A percentile compares a stretch with the other conserved stretches of the same genome.
These are phyloP conservation scores for Bungarus multicinctus DNA, from an alignment of 2,113 vertebrate genomes.

Conservation along the genomic window DNA sequence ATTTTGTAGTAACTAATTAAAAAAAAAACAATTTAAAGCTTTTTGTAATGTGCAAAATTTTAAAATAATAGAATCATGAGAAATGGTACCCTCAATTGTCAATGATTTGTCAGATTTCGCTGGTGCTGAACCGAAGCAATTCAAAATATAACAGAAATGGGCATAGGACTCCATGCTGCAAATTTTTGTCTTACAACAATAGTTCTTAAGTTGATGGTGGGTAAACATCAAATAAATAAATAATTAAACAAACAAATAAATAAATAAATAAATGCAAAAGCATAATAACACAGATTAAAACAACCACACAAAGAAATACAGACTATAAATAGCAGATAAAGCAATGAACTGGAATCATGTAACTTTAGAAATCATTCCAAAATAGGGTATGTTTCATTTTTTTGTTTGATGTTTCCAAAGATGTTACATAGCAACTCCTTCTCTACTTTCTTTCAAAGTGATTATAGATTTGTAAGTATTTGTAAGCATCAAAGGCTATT, in stretches of 20 bases:
- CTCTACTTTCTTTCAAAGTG: not conserved
- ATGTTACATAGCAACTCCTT: not conserved
- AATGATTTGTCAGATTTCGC: not conserved
- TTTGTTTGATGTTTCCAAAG: not conserved
- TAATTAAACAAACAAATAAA: too few relatives aligned
- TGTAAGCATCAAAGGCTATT: not conserved
- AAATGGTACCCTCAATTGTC: not conserved
- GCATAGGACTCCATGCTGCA: not conserved
- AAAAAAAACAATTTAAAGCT: not conserved
- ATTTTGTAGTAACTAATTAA: not conserved
- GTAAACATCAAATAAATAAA: too few relatives aligned
- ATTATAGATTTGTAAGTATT: not conserved
- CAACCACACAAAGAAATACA: not conserved
- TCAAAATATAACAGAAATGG: not conserved
- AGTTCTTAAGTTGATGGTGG: not conserved
- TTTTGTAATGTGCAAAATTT: not conserved
- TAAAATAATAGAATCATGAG: not conserved
- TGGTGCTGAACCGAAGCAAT: not conserved
- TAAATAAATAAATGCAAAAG: not conserved
- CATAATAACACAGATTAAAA: not conserved
- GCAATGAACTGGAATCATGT: not conserved
- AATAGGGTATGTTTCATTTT: not conserved
- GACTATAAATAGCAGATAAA: not conserved
- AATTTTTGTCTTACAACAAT: not conserved
- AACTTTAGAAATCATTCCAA: not conserved